Base-by-base conservation (phyloP, 2,888 invertebrate genomes). In the Mesorhabditis sp. region DNA sequence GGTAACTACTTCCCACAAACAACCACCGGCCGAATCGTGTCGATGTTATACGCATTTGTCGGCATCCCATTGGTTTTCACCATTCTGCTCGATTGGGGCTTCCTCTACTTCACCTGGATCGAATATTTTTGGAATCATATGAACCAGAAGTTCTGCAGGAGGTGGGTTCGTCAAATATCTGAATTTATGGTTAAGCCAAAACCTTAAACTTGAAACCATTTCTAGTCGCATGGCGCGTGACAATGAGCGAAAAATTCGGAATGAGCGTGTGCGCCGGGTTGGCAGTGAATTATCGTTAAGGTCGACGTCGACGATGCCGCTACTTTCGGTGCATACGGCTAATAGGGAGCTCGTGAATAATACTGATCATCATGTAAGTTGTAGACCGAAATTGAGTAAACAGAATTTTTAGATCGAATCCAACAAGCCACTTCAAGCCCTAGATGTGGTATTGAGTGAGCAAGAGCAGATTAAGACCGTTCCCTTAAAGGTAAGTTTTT, bases 1-100 rank as follows among this genome's bases (percentile, higher is more conserved):
- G 80, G 80, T 62, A 77, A 80, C 67, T 79, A 76, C 61, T 74
- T 76, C 63, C 79, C 80, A 1, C 69, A 70, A 7, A 80, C 80
- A 4, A 74, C 74, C 44, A 71, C 75, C 44, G 80, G 80, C 4
- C 67, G 79, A 28, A 77, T 79, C 13, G 73, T 80, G 6, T 80
- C 80, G n/a, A 80, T 80, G 78, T 45, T 79, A 61, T 80, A 80
- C 67, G 77, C 80, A 4, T 76, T 77, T 67, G 65, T 80, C 15
- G 80, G 80, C 5, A 80, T 80, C 61, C 80, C 80, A 4, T 65
- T 80, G 4, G 78, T 80, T 6, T 76, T 78, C 66, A 78, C 75
- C 45, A 80, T 80, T 67, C 74, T 80, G 4, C 72, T 79, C 43
- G 80, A 80, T 13, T 79, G 79, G 79, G 80, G 80, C 68, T 78